phyloP scores from a whole-genome alignment of 1,140 invertebrate genomes.

The Tetramorium simillimum region DNA sequence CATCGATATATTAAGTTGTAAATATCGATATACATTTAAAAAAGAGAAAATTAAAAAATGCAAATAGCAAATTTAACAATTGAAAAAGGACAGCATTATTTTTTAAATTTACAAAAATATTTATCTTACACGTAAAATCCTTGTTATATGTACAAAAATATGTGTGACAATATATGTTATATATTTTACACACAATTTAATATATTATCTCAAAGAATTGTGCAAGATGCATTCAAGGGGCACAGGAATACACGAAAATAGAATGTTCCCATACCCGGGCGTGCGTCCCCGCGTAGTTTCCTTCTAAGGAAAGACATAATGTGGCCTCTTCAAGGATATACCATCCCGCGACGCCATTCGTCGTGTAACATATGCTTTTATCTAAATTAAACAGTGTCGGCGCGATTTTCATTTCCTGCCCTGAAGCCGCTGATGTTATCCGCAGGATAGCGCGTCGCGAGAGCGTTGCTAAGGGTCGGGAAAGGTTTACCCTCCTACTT shows the following conservation, averaged over 20 bases:
- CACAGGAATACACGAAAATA: not conserved
- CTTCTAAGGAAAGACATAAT: constrained; percentile 29
- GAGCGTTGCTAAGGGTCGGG: constrained; percentile 80
- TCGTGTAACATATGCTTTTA: constrained; percentile 86
- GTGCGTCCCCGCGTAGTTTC: constrained; percentile 18
- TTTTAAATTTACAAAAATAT: not conserved
- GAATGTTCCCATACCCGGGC: not conserved
- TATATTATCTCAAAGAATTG: not conserved
- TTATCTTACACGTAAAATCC: not conserved
- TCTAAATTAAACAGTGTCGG: constrained; percentile 87
- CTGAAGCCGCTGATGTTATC: constrained; percentile 85
- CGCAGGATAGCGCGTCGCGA: constrained; percentile 82
- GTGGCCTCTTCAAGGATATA: constrained; percentile 41
- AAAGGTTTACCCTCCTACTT: constrained; percentile 75
- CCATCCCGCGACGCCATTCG: constrained; percentile 48
- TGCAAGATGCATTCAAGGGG: not conserved
- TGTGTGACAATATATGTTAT: not conserved
- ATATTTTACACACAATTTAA: not conserved
- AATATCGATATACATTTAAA: not conserved
- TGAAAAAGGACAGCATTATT: not conserved
- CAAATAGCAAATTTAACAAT: not conserved
- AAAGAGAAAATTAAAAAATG: not conserved
- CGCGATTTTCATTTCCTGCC: constrained; percentile 87
- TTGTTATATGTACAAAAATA: not conserved
- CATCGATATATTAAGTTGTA: not conserved